Evolutionary conservation across 2,888 invertebrate species (phyloP).

Genomic region (Lamellibrachia satsuma): DNA sequence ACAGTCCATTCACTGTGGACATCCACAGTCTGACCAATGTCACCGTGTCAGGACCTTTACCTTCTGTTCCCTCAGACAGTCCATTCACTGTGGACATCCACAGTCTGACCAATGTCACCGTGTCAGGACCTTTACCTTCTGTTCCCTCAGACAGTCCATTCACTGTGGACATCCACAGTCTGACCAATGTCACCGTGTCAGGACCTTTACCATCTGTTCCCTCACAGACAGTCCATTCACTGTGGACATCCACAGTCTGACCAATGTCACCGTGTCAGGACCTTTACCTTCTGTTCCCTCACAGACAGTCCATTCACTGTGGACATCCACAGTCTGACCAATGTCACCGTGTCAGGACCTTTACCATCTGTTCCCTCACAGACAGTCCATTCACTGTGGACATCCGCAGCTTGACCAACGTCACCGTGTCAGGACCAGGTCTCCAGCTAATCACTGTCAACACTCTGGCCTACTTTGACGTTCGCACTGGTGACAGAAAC

Average conservation of each 20-base stretch:
- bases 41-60: not conserved
- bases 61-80: constrained; percentile 71
- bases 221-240: constrained; percentile 66
- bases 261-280: not conserved
- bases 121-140: not conserved
- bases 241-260: constrained; percentile 36
- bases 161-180: constrained; percentile 35
- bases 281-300: constrained; percentile 38
- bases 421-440: constrained; percentile 83
- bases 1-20: constrained; percentile 72
- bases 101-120: constrained; percentile 25
- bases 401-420: constrained; percentile 73
- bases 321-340: constrained; percentile 35
- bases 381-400: constrained; percentile 89
- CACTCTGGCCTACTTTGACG: constrained; percentile 82
- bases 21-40: constrained; percentile 30
- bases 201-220: constrained; percentile 23
- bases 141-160: constrained; percentile 41
- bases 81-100: constrained; percentile 66
- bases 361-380: constrained; percentile 58
- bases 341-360: not conserved
- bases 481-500: constrained; percentile 79
- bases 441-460: constrained; percentile 90
- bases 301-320: constrained; percentile 78
- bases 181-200: constrained; percentile 23